These are phyloP conservation scores for Anastrepha obliqua DNA, from an alignment of 1,140 invertebrate species.

Conservation along the genomic window DNA sequence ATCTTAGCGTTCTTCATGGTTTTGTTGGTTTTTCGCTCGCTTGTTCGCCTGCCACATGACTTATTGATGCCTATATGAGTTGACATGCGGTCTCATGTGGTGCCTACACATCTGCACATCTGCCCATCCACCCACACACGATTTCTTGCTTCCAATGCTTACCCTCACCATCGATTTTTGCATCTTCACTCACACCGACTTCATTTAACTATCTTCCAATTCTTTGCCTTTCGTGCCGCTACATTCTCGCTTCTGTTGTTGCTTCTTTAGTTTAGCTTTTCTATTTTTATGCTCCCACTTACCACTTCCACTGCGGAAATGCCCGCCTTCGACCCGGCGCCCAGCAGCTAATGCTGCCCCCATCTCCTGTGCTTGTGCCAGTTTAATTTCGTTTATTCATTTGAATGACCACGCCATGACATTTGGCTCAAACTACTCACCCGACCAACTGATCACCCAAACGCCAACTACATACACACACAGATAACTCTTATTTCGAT, in stretches of 20 bases:
- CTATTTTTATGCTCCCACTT: constrained; percentile 29
- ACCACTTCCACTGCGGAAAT: constrained; percentile 37
- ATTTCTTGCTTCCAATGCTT: neutral
- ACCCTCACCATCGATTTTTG: neutral
- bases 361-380: neutral
- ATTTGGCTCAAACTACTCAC: constrained; percentile 61
- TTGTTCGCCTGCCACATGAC: constrained; percentile 34
- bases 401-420: constrained; percentile 72
- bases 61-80: constrained; percentile 58
- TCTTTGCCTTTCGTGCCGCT: neutral
- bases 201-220: neutral
- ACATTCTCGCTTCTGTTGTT: constrained; percentile 42
- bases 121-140: neutral
- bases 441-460: constrained; percentile 46
- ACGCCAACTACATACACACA: neutral
- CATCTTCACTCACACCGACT: neutral
- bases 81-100: constrained; percentile 61
- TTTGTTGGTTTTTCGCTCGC: neutral
- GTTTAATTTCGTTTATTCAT: constrained; percentile 73
- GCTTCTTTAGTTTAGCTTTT: constrained; percentile 36
- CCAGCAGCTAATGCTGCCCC: neutral
- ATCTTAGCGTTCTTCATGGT: neutral
- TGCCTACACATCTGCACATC: constrained; percentile 21
- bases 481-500: constrained; percentile 24
- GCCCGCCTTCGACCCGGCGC: constrained; percentile 59